Base-by-base conservation (phyloP, 2,888 invertebrate genomes). In the Crepidodera aurea region DNA sequence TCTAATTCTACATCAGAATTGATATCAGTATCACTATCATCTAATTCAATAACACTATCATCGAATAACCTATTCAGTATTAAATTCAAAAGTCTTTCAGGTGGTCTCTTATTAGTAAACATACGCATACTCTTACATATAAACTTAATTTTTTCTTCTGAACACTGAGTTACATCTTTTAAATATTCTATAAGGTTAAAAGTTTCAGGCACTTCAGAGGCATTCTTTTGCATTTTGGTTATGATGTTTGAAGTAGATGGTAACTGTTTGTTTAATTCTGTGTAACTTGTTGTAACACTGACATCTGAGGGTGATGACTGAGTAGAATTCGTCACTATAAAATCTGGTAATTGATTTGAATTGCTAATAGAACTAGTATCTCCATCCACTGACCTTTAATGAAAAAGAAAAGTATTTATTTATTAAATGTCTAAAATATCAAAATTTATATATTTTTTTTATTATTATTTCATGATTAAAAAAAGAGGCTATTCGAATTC, bases 41-140 rank as follows among this genome's bases (percentile, higher is more conserved):
- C 55, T 12, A 60, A 22, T 50, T 44, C 55, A 32, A 60, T 55
- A 6, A 55, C 22, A 4, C 29, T 29, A 3, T 50, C 15, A 15
- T 22, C 29, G 19, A 54, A 39, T 15, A 60, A 6, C 8, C 6
- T 50, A 15, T 55, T 50, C n/a, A 60, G n/a, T 7, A 60, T 3
- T 22, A 40, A 18, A 42, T 60, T 55, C 6, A 60, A 13, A 8
- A 44, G 6, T 8, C 5, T 7, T 5, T 15, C n/a, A 19, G 13
- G 8, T 1, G 60, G 60, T 42, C 25, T 50, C 25, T 15, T 4
- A 16, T 40, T 29, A 12, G 22, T 8, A 10, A 50, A 12, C 5
- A 51, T 15, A 3, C 40, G 5, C 32, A 15, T n/a, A 0, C 15
- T n/a, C 1, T 13, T 7, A 32, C 60, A 60, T 25, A 34, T n/a